Percentiles rank a stretch among this genome's conserved stretches.
phyloP scores from a whole-genome alignment of 2,888 invertebrate species.

The Amorpha juglandis region DNA sequence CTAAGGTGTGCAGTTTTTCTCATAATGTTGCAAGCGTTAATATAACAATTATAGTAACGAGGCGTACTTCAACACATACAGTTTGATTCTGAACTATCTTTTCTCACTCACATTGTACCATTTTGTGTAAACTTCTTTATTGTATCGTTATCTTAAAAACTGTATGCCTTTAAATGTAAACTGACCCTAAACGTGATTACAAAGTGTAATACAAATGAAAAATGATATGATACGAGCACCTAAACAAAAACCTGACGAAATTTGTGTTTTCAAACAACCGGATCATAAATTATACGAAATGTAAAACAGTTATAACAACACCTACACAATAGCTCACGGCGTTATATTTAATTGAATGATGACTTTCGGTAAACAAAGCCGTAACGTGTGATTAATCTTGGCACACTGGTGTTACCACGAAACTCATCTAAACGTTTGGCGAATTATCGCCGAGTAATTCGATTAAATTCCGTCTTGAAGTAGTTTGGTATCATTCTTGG shows the following conservation, averaged over 20 bases:
- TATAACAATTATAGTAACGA: no score
- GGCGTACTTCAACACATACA: no score
- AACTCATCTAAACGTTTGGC: slow-evolving; percentile 14
- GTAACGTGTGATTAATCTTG: slow-evolving; percentile 62
- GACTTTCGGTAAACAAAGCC: slow-evolving; percentile 59
- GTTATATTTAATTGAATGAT: slow-evolving; percentile 64
- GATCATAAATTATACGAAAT: slow-evolving; percentile 25
- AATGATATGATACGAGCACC: not conserved
- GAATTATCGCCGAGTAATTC: slow-evolving; percentile 26
- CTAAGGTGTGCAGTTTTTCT: no score
- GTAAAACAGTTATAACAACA: slow-evolving; percentile 24
- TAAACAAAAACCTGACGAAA: slow-evolving; percentile 11
- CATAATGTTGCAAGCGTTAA: no score
- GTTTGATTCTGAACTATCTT: no score
- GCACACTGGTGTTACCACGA: slow-evolving; percentile 30
- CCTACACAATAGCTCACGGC: slow-evolving; percentile 27
- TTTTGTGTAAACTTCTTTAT: no score
- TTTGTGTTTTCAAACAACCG: slow-evolving; percentile 7
- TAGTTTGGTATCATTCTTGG: not conserved
- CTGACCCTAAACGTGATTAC: no score
- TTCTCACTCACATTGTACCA: no score
- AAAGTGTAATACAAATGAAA: no score
- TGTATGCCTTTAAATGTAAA: no score
- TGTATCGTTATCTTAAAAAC: no score
- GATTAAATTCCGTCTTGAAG: slow-evolving; percentile 9